Conservation (phyloP, 2,113 vertebrate genomes). For the Callorhinus ursinus region DNA sequence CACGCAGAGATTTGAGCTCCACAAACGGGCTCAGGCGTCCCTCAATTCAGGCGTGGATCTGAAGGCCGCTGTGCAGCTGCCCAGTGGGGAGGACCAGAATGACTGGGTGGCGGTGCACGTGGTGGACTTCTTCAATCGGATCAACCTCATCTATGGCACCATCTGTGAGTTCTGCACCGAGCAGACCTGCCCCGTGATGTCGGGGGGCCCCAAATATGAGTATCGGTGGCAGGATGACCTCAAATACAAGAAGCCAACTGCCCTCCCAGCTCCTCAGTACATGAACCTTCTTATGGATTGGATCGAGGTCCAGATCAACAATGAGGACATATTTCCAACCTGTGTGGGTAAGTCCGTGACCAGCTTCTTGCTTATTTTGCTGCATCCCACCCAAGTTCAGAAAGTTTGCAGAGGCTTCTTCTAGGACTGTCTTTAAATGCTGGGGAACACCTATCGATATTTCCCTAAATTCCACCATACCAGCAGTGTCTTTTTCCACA, state of each 20-base stretch:
- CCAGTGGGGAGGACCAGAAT: conserved; percentile 89
- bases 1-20: conserved; percentile 92
- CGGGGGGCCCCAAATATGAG: conserved; percentile 91
- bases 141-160: conserved; percentile 93
- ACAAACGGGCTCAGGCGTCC: conserved; percentile 90
- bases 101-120: conserved; percentile 93
- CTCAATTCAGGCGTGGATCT: conserved; percentile 89
- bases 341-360: conserved; percentile 87
- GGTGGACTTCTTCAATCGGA: conserved; percentile 93
- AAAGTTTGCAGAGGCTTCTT: neutral
- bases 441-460: neutral
- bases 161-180: conserved; percentile 93
- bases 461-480: neutral
- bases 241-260: conserved; percentile 92
- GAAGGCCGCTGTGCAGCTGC: conserved; percentile 89
- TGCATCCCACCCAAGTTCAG: neutral
- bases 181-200: conserved; percentile 92
- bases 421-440: neutral
- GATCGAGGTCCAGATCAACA: conserved; percentile 93
- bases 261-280: conserved; percentile 90
- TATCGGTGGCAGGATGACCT: conserved; percentile 92
- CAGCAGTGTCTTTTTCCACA: neutral
- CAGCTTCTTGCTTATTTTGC: neutral
- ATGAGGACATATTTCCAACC: conserved; percentile 92
- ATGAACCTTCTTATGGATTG: conserved; percentile 95